Evolutionary conservation across 2,888 invertebrate species (phyloP).

Genomic region (Panzeria rudis): DNA sequence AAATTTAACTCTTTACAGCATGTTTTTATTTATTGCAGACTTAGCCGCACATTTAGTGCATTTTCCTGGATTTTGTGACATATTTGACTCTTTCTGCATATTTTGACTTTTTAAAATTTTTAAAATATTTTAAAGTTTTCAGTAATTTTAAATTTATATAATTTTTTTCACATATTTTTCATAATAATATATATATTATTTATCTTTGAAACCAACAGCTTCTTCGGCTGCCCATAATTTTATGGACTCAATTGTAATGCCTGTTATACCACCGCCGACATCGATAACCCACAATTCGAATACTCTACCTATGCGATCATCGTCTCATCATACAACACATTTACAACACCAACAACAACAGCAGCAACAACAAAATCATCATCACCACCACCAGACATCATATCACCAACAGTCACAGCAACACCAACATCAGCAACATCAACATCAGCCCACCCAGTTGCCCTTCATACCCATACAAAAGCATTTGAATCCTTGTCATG

Average conservation of each 20-base stretch:
- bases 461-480: conserved; percentile 78
- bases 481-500: conserved; percentile 81
- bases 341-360: conserved; percentile 47
- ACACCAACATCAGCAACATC: conserved; percentile 68
- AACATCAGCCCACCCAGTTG: conserved; percentile 73
- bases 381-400: conserved; percentile 33
- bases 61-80: too few species aligned
- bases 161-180: not conserved
- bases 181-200: not conserved
- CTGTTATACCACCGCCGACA: conserved; percentile 56
- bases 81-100: too few species aligned
- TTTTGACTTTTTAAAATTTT: too few species aligned
- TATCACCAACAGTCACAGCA: conserved; percentile 44
- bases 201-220: conserved; percentile 18
- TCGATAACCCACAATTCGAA: conserved; percentile 70
- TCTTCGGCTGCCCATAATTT: conserved; percentile 61
- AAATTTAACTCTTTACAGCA: too few species aligned
- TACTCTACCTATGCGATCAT: conserved; percentile 74
- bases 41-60: too few species aligned
- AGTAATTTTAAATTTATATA: too few species aligned
- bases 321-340: conserved; percentile 53
- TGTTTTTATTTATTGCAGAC: too few species aligned
- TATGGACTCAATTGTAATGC: conserved; percentile 70
- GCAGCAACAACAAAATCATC: conserved; percentile 62
- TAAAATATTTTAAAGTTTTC: too few species aligned